These are phyloP conservation scores for Perodicticus potto DNA, from an alignment of 2,797 vertebrate genomes.

Conservation along the genomic window DNA sequence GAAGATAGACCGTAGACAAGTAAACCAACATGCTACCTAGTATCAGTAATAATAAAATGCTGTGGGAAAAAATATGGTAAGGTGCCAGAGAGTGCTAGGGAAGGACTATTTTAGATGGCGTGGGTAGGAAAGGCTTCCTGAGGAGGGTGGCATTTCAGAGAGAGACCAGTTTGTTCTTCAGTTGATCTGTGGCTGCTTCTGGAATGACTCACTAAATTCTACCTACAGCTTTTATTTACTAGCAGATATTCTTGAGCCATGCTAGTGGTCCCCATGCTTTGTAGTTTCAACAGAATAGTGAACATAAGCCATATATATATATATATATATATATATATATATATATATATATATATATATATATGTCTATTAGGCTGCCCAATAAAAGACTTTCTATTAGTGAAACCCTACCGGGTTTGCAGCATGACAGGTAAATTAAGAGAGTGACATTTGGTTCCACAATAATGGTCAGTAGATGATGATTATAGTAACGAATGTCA, in stretches of 20 bases:
- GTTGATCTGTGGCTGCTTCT: not conserved
- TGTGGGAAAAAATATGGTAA: not conserved
- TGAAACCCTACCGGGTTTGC: not conserved
- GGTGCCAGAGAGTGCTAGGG: not conserved
- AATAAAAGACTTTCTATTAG: slow-evolving; percentile 43
- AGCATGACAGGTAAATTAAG: not conserved
- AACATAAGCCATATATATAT: not conserved
- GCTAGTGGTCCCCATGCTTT: not conserved
- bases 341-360: not conserved
- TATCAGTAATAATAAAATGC: not conserved
- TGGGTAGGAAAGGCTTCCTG: not conserved
- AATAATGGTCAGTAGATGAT: not conserved
- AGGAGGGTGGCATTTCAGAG: not conserved
- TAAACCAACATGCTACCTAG: not conserved
- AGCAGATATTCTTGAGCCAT: not conserved
- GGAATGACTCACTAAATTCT: not conserved
- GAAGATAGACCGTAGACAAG: not conserved
- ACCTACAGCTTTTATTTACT: not conserved
- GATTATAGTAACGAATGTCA: not conserved
- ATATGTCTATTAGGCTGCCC: not conserved
- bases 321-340: not conserved
- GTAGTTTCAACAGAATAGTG: not conserved
- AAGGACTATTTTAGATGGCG: not conserved
- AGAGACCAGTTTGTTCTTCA: not conserved
- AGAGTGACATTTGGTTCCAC: not conserved